Evolutionary conservation across 2,888 invertebrate species (phyloP).

Genomic region (Drosophila villosipedis): DNA sequence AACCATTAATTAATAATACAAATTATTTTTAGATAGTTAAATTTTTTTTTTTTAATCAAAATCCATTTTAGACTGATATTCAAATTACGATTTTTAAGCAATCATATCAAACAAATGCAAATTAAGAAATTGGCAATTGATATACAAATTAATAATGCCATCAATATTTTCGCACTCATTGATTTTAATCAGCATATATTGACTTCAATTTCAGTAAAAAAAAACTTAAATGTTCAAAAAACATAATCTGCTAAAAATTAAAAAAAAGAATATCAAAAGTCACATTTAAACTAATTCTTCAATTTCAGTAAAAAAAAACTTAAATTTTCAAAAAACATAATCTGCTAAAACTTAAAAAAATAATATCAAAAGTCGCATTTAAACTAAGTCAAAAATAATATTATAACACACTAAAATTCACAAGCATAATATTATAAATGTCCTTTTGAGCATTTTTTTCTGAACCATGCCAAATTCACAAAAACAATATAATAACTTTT

Average conservation of each 20-base stretch:
- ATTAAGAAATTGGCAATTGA: background rate
- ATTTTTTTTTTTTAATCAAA: background rate
- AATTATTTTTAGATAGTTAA: background rate
- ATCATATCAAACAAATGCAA: background rate
- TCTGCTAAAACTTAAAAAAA: background rate
- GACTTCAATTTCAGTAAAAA: background rate
- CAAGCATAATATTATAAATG: background rate
- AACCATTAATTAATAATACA: background rate
- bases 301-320: background rate
- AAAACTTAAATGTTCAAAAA: background rate
- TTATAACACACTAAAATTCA: background rate
- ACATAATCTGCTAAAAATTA: background rate
- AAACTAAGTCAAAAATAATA: background rate
- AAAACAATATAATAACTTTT: background rate
- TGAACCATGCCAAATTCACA: background rate
- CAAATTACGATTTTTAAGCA: background rate
- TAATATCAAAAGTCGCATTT: background rate
- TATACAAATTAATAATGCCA: background rate
- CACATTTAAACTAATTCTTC: background rate
- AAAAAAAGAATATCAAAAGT: background rate
- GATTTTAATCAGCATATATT: background rate
- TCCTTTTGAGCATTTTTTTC: background rate
- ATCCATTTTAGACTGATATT: background rate
- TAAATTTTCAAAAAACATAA: fast-evolving
- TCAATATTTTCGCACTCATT: background rate